Evolutionary conservation across 2,888 invertebrate species (phyloP), one percentile per base, ranked within the genome.

Genomic region (Sabatieria punctata): DNA sequence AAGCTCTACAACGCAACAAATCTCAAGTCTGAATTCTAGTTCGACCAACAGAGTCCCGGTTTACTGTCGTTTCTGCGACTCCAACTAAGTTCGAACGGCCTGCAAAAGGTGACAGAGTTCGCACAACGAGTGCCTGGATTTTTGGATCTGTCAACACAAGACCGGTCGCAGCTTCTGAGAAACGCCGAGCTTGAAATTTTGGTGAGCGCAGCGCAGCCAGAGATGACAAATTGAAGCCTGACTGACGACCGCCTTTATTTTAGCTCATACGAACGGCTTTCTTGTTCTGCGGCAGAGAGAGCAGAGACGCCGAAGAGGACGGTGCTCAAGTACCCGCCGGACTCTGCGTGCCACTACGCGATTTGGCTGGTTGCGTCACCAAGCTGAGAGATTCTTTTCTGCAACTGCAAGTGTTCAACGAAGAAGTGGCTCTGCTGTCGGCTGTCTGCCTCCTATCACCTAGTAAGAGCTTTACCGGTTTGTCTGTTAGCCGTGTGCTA

Each of bases 261-360:
- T 24, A 47, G 47, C 25, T 43, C 4, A 26, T 47, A 8, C 47
- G 47, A 6, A 21, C 23, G 38, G 47, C 47, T n/a, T 47, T 44
- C 22, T 22, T 43, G 4, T 42, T 27, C 42, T 30, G 33, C 42
- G 35, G 35, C 21, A 40, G 30, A 2, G n/a, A 21, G 41, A 24
- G 21, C 38, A n/a, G 6, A 24, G 13, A 4, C 13, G n/a, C 19
- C 13, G 38, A 45, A 19, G 15, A 26, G 4, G n/a, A n/a, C n/a
- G n/a, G n/a, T n/a, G 4, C 25, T 3, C 40, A 44, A 18, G 11
- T 23, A 3, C 8, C 13, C 11, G 13, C 23, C 6, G 36, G 36
- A 8, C n/a, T 37, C 4, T 19, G n/a, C 27, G 22, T 39, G 22
- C 18, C 13, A 8, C 21, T 27, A 19, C 33, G 23, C 18, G 2